phyloP scores from a whole-genome alignment of 2,797 vertebrate genomes.

The Pantherophis alleghaniensis region DNA sequence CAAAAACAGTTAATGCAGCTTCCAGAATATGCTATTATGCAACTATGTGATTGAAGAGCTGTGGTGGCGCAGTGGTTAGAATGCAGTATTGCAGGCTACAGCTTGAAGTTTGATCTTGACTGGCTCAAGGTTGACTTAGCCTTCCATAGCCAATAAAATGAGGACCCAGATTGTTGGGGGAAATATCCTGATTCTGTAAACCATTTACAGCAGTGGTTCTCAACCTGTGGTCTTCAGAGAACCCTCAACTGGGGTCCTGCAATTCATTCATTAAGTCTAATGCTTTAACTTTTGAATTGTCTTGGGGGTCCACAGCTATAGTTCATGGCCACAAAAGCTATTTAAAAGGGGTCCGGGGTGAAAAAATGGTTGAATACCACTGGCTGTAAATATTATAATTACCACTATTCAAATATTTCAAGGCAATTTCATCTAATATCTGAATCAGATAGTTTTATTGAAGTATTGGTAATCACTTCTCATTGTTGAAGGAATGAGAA shows the following conservation, averaged over 20 bases:
- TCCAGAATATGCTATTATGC: background rate
- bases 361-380: background rate
- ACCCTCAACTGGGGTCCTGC: background rate
- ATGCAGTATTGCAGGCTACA: background rate
- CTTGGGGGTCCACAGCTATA: background rate
- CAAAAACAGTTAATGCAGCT: background rate
- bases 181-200: background rate
- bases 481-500: background rate
- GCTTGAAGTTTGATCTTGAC: background rate
- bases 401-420: background rate
- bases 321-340: background rate
- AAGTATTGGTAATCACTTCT: background rate
- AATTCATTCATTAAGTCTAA: background rate
- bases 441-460: background rate
- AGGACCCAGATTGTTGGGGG: background rate
- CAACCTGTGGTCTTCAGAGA: background rate
- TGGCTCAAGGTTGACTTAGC: background rate
- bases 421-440: background rate
- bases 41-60: background rate
- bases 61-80: background rate
- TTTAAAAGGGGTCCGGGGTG: background rate
- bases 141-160: background rate
- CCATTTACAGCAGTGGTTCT: background rate
- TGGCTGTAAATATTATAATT: background rate
- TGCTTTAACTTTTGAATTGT: background rate